A percentile compares a stretch with the other conserved stretches of the same genome.
These are phyloP conservation scores for Drosophila leonis DNA, from an alignment of 2,888 invertebrate genomes.

Conservation along the genomic window DNA sequence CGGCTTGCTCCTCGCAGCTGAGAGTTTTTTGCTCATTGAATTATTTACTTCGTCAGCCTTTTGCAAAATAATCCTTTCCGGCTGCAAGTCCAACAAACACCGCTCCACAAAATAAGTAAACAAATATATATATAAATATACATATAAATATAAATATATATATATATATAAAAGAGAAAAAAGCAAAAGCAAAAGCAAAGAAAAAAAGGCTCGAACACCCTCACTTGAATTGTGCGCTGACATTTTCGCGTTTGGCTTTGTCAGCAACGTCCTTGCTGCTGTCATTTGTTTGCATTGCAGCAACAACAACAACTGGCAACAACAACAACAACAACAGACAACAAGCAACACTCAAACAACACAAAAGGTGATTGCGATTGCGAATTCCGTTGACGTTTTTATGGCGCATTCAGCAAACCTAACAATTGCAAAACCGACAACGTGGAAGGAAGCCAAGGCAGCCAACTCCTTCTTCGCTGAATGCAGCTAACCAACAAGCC, in stretches of 20 bases:
- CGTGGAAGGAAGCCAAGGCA: slow-evolving; percentile 35
- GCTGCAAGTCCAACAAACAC: slow-evolving; percentile 47
- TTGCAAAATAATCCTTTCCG: slow-evolving; percentile 75
- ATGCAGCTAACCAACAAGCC: slow-evolving; percentile 44
- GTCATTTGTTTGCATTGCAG: slow-evolving; percentile 76
- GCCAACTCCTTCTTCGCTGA: slow-evolving; percentile 61
- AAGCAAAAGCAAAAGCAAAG: not conserved
- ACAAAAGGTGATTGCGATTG: slow-evolving; percentile 81
- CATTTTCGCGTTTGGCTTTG: slow-evolving; percentile 79
- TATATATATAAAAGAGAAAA: not conserved
- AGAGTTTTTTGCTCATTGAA: slow-evolving; percentile 31
- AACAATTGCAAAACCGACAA: slow-evolving; percentile 66
- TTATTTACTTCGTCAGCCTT: slow-evolving; percentile 45
- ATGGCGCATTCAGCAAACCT: slow-evolving; percentile 73
- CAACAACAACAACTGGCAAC: slow-evolving; percentile 33
- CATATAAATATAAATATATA: not conserved
- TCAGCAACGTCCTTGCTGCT: slow-evolving; percentile 79
- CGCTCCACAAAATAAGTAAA: slow-evolving; percentile 5
- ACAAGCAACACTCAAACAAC: slow-evolving; percentile 67
- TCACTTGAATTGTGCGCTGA: slow-evolving; percentile 65
- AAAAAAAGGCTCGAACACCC: slow-evolving; percentile 7
- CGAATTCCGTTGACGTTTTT: slow-evolving; percentile 78
- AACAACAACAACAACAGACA: slow-evolving; percentile 23
- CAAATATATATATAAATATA: not conserved
- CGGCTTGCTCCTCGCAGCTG: not conserved